Evolutionary conservation across 2,888 invertebrate genomes (phyloP), one percentile per base, ranked within the genome.

Genomic region (Nemapogon koenigi): DNA sequence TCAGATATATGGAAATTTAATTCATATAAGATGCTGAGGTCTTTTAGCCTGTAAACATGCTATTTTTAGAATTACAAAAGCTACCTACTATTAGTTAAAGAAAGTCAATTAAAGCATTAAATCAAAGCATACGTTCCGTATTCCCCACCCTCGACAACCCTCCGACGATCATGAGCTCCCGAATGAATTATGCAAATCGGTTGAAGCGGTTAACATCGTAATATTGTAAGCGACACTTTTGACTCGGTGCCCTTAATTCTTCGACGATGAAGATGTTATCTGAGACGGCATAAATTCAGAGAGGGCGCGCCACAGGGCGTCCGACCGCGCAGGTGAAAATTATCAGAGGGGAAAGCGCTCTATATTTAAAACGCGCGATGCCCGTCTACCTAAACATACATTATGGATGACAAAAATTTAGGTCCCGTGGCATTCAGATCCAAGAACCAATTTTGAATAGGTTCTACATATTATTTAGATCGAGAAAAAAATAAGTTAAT

Each of bases 131-230:
- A 66, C 59, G 62, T 35, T 50, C 35, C 26, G 16, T 16, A 16
- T 18, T 55, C 4, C 32, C 22, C 28, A 35, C 48, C 46, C 38
- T 26, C 41, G 45, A 47, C 36, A 46, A 42, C 43, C 46, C 39
- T 35, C 35, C 31, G n/a, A 26, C 13, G 41, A 38, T 38, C 36
- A 35, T 17, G 35, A 41, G 52, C 49, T 52, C 54, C 54, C 46
- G 49, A 66, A 73, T 75, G 72, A 75, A 72, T 76, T 76, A 78
- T 76, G 76, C 59, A 75, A 76, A 78, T 76, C 66, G 61, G 57
- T 60, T 58, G 50, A 56, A 57, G 72, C 63, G 73, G 75, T 75
- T 78, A 73, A 75, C 73, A 67, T 70, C 68, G 70, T 75, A 71
- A 76, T 78, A 75, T 72, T 71, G 72, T 73, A 72, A 73, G 62